Conservation (phyloP, 2,888 invertebrate species). For the Cerceris rybyensis region DNA sequence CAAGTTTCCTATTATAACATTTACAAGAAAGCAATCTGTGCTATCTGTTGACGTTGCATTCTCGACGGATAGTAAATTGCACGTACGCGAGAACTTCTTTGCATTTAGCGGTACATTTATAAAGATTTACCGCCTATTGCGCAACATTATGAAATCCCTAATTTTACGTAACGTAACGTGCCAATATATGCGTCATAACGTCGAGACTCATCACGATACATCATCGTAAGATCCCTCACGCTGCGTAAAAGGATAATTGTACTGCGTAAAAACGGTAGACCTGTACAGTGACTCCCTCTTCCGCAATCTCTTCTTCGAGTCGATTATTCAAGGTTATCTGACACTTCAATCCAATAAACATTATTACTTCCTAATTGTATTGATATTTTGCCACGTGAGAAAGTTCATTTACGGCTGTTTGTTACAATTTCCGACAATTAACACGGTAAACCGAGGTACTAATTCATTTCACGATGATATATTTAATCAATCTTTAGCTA, state of each 20-base stretch:
- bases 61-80: background rate
- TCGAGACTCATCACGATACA: constrained; percentile 29
- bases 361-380: constrained; percentile 54
- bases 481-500: background rate
- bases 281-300: constrained; percentile 53
- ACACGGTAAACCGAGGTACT: background rate
- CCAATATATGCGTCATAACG: constrained; percentile 41
- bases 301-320: background rate
- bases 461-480: background rate
- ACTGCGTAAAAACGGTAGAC: constrained; percentile 60
- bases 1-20: background rate
- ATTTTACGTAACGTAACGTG: constrained; percentile 52
- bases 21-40: too few species aligned
- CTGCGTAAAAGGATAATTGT: constrained; percentile 57
- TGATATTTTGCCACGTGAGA: constrained; percentile 17
- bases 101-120: constrained; percentile 24
- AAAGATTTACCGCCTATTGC: constrained; percentile 39
- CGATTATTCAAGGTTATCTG: constrained; percentile 44
- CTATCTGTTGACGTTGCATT: background rate
- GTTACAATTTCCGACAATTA: background rate
- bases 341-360: constrained; percentile 52
- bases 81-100: background rate
- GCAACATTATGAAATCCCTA: constrained; percentile 53
- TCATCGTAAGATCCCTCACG: constrained; percentile 22
- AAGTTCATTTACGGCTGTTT: background rate